phyloP scores from a whole-genome alignment of 1,140 invertebrate genomes.

The Paramacrobiotus metropolitanus region DNA sequence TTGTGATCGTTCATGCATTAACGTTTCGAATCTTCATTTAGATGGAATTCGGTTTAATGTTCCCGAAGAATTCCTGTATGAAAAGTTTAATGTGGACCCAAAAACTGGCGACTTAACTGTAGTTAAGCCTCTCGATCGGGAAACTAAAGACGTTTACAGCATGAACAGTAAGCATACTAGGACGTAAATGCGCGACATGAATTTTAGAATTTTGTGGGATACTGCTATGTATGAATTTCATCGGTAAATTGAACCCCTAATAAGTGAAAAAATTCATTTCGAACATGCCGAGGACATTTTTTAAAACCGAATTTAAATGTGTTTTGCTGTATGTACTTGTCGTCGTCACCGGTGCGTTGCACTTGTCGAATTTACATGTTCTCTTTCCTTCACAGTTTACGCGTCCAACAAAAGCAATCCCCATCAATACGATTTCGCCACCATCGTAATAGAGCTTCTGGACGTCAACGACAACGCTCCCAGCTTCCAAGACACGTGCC shows the following conservation, averaged over 20 bases:
- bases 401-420: constrained; percentile 12
- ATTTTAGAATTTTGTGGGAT: too few relatives aligned
- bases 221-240: too few relatives aligned
- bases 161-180: constrained; percentile 3
- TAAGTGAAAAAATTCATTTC: too few relatives aligned
- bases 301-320: too few relatives aligned
- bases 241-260: too few relatives aligned
- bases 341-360: too few relatives aligned
- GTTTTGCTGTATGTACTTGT: too few relatives aligned
- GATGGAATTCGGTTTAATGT: background rate
- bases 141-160: constrained; percentile 10
- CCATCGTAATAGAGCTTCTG: constrained; percentile 9
- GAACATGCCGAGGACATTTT: too few relatives aligned
- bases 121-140: constrained; percentile 6
- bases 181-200: too few relatives aligned
- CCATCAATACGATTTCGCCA: constrained; percentile 10
- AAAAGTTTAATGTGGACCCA: background rate
- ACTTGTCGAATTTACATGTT: too few relatives aligned
- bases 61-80: constrained; percentile 3
- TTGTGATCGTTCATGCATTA: too few relatives aligned
- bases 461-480: constrained; percentile 75
- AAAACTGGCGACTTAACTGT: constrained; percentile 9
- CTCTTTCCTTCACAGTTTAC: constrained; percentile 13
- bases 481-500: constrained; percentile 28
- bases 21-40: background rate